Evolutionary conservation across 2,113 vertebrate genomes (phyloP).

Genomic region (Mugil cephalus): DNA sequence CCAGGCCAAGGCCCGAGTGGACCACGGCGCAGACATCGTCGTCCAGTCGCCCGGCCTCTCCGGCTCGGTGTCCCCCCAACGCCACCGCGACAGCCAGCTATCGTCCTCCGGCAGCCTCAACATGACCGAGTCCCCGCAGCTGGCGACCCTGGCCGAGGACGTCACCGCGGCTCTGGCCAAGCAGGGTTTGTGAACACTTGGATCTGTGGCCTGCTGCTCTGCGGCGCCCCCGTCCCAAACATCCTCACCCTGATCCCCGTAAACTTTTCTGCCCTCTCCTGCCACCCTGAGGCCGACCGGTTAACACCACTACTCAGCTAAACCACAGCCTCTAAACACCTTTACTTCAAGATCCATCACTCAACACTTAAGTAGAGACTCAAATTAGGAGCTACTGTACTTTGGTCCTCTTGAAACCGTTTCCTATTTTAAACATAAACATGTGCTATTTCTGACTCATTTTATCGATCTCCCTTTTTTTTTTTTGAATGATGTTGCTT

Average conservation of each 20-base stretch:
- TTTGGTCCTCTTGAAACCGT: conserved; percentile 55
- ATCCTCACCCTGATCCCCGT: conserved; percentile 35
- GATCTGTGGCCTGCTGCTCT: conserved; percentile 27
- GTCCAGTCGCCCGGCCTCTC: conserved; percentile 91
- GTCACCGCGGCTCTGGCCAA: conserved; percentile 97
- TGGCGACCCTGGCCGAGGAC: conserved; percentile 96
- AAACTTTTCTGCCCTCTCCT: conserved; percentile 61
- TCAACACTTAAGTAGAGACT: conserved; percentile 66
- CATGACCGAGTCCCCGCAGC: conserved; percentile 94
- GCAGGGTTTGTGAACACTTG: conserved; percentile 95
- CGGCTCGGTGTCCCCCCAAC: conserved; percentile 89
- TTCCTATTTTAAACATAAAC: conserved; percentile 62
- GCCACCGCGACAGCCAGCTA: conserved; percentile 90
- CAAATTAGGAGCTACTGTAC: conserved; percentile 66
- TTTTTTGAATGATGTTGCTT: conserved; percentile 73
- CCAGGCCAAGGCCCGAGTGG: conserved; percentile 92
- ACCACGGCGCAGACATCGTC: conserved; percentile 95
- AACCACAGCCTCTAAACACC: conserved; percentile 55
- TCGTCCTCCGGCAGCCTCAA: conserved; percentile 98
- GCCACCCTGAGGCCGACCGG: conserved; percentile 48
- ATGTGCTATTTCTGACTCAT: conserved; percentile 60
- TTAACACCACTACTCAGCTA: conserved; percentile 30
- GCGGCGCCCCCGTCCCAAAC: conserved; percentile 16
- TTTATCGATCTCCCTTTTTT: conserved; percentile 65
- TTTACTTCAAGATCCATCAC: conserved; percentile 39